Base-by-base conservation (phyloP, 2,797 vertebrate species). In the Oceanodroma leucorhoa region DNA sequence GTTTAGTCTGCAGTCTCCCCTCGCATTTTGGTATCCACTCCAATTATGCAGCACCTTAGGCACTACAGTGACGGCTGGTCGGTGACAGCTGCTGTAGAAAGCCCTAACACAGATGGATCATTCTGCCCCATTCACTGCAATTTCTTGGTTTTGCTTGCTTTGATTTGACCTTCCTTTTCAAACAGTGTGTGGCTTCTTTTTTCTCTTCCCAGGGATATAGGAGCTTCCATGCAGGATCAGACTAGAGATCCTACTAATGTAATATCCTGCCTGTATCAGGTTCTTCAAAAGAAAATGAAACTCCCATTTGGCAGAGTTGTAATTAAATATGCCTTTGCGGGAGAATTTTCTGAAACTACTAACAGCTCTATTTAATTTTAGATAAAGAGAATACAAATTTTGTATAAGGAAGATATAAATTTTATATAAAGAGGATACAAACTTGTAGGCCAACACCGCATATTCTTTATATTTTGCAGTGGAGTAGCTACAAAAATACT, bases 361-460 rank as follows among this genome's bases (percentile, higher is more conserved):
- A 93, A 82, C 70, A 38, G n/a, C 27, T 81, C 48, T 67, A 45
- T 93, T 94, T 94, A 88, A 83, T 91, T 96, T 95, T 79, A 79
- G 77, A 90, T 95, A 93, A 96, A 90, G 60, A 76, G 21, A 72
- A 88, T 73, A 82, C 83, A 58, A 62, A 79, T 87, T 87, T 94
- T 94, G 48, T 43, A 86, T 87, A 86, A 88, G 83, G 85, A 79
- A 84, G 27, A 79, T 61, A 62, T 20, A 62, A 50, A 80, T 89
- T 87, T 90, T 90, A 61, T 76, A 67, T 50, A 67, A 78, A 92
- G 45, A 36, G 15, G 16, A 64, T 87, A 82, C 34, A 84, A 90
- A 60, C 48, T 73, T 94, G 24, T 67, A 53, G 90, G 54, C 27
- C 41, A 71, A 1, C 89, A 29, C 26, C 7, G 2, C 41, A 10